These are phyloP conservation scores for Drosophila repletoides DNA, from an alignment of 1,140 invertebrate genomes.

Conservation along the genomic window DNA sequence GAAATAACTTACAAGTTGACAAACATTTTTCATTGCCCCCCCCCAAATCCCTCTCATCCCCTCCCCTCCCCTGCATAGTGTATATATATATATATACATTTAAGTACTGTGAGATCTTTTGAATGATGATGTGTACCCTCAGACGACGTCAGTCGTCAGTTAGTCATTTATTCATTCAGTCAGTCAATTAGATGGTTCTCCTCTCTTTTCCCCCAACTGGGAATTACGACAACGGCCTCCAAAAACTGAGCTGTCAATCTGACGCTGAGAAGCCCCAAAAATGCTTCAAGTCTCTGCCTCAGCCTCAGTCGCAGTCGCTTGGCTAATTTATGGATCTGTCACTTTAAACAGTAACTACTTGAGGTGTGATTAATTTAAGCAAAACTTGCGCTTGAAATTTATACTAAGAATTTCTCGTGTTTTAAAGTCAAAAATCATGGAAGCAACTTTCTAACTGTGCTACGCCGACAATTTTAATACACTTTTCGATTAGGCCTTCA, in stretches of 20 bases:
- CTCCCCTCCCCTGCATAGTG: not conserved
- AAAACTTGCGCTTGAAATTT: no score
- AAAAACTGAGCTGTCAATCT: constrained; percentile 25
- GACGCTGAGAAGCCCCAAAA: no score
- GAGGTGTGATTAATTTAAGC: no score
- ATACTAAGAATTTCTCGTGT: no score
- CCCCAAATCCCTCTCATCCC: not conserved
- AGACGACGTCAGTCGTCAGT: constrained; percentile 35
- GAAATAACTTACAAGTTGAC: constrained; percentile 70
- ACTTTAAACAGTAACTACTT: no score
- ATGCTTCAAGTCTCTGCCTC: not conserved
- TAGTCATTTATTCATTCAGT: constrained; percentile 10
- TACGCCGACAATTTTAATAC: no score
- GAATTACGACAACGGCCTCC: constrained; percentile 6
- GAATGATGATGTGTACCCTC: constrained; percentile 33
- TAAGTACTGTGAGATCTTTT: constrained; percentile 34
- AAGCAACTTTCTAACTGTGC: no score
- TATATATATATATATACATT: constrained; percentile 5
- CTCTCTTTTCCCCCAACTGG: not conserved
- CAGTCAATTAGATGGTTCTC: constrained; percentile 25
- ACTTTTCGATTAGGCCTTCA: no score
- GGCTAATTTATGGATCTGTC: not conserved
- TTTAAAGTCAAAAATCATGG: no score
- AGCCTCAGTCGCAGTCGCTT: not conserved
- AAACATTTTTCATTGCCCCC: constrained; percentile 51